phyloP scores from a whole-genome alignment of 2,113 vertebrate species.

The Siphamia tubifer region DNA sequence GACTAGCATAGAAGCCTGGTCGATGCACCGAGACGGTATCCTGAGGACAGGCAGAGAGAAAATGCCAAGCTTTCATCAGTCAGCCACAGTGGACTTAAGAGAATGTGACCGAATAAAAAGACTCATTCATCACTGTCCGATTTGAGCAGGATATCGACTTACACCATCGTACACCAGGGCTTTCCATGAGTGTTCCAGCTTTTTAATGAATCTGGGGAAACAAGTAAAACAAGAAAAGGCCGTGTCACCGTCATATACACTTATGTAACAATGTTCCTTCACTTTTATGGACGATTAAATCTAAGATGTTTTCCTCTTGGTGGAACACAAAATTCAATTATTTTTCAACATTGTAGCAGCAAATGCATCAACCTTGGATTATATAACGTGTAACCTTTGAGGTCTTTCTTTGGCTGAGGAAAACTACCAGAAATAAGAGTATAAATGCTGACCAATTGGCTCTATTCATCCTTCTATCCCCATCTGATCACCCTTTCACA shows the following conservation, averaged over 20 bases:
- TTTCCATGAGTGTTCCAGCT: slow-evolving; percentile 99
- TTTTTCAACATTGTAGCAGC: background rate
- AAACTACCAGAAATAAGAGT: background rate
- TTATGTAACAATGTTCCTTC: slow-evolving; percentile 13
- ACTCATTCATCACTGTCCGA: slow-evolving; percentile 43
- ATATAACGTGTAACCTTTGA: background rate
- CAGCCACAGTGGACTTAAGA: background rate
- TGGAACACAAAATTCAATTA: background rate
- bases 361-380: background rate
- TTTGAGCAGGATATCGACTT: slow-evolving; percentile 63
- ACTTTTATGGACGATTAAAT: slow-evolving; percentile 1
- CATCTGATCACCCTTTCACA: background rate
- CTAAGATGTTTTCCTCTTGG: background rate
- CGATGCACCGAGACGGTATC: slow-evolving; percentile 95
- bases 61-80: background rate
- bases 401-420: background rate
- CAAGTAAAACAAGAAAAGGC: slow-evolving; percentile 27
- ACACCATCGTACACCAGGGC: slow-evolving; percentile 97
- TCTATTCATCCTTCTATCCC: slow-evolving; percentile 6
- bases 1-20: slow-evolving; percentile 94
- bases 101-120: slow-evolving; percentile 22
- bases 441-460: slow-evolving; percentile 8
- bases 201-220: slow-evolving; percentile 92
- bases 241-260: slow-evolving; percentile 12
- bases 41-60: slow-evolving; percentile 69